Evolutionary conservation across 2,888 invertebrate species (phyloP).

Genomic region (Pteria penguin): DNA sequence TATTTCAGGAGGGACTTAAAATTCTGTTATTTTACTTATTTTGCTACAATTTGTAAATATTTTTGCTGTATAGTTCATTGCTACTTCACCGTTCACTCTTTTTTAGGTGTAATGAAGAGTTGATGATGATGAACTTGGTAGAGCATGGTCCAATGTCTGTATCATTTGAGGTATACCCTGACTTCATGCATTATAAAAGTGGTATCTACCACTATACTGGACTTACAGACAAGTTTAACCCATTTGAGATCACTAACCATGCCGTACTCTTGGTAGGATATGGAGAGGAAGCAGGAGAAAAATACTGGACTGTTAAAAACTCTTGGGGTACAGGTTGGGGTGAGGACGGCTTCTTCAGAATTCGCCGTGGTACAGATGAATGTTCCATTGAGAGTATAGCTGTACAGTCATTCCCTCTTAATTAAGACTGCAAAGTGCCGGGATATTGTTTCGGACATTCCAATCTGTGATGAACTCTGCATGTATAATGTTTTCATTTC

Average conservation of each 20-base stretch:
- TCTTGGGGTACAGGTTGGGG: conserved; percentile 80
- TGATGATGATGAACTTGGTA: conserved; percentile 80
- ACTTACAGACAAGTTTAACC: conserved; percentile 77
- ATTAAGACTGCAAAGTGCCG: conserved; percentile 39
- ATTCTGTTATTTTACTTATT: no score
- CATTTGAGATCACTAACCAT: conserved; percentile 81
- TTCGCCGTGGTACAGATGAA: conserved; percentile 78
- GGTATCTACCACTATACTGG: conserved; percentile 81
- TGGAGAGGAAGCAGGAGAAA: conserved; percentile 75
- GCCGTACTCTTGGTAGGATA: conserved; percentile 82
- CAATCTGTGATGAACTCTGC: no score
- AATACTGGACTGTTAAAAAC: conserved; percentile 80
- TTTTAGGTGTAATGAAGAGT: conserved; percentile 80
- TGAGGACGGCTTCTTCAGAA: conserved; percentile 78
- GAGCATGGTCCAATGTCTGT: conserved; percentile 81
- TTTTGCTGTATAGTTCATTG: no score
- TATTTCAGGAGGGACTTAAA: no score
- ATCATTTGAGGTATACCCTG: conserved; percentile 81
- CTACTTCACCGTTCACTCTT: no score
- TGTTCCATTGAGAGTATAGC: conserved; percentile 79
- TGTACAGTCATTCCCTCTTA: conserved; percentile 73
- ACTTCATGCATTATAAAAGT: conserved; percentile 78
- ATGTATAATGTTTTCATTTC: no score
- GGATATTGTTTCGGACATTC: no score
- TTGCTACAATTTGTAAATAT: no score